A percentile compares a stretch with the other conserved stretches of the same genome.
These are phyloP conservation scores for Cheilosia urbana DNA, from an alignment of 2,888 invertebrate genomes.

Conservation along the genomic window DNA sequence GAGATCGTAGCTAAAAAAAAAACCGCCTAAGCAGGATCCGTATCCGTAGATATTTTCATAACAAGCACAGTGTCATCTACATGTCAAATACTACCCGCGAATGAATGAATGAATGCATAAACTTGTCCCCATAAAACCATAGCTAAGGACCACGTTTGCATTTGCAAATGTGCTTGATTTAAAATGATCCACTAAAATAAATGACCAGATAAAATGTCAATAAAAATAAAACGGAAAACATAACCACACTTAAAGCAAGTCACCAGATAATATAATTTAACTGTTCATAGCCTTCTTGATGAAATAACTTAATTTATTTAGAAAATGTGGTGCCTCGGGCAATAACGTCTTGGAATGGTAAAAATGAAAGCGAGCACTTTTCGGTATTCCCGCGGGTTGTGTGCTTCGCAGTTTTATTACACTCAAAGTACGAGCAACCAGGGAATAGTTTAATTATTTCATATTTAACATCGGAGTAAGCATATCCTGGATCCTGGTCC, in stretches of 20 bases:
- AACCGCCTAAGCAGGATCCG: too few species aligned
- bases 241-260: not conserved
- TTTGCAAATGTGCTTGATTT: too few species aligned
- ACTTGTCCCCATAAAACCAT: too few species aligned
- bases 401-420: conserved; percentile 20
- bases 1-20: too few species aligned
- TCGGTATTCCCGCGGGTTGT: not conserved
- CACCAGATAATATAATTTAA: not conserved
- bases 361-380: not conserved
- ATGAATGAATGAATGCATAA: too few species aligned
- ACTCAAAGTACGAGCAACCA: not conserved
- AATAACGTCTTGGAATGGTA: not conserved
- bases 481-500: not conserved
- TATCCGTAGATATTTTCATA: too few species aligned
- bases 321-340: not conserved
- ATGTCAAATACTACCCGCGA: too few species aligned
- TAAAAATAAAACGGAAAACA: not conserved
- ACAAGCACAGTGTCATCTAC: too few species aligned
- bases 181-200: not conserved
- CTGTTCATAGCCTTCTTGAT: conserved; percentile 9
- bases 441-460: conserved; percentile 10
- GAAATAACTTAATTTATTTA: conserved; percentile 13
- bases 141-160: too few species aligned
- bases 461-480: not conserved
- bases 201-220: not conserved